These are phyloP conservation scores for Holotrichia oblita DNA, from an alignment of 1,140 invertebrate species.

Conservation along the genomic window DNA sequence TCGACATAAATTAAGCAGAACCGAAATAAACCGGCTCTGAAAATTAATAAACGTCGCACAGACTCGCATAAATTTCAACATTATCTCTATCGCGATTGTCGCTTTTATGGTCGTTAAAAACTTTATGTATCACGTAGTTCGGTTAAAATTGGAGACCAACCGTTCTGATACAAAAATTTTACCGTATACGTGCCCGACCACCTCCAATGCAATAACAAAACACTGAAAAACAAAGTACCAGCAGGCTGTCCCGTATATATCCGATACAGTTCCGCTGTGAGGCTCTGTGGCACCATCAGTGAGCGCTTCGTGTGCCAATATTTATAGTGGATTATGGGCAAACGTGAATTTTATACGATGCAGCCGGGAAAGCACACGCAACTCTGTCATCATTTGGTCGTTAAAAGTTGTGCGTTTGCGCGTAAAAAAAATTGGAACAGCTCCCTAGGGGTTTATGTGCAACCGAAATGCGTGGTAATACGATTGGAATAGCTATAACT, in stretches of 20 bases:
- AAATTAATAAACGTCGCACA: constrained; percentile 7
- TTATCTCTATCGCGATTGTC: constrained; percentile 16
- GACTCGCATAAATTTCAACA: background rate
- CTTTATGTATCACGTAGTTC: constrained; percentile 20
- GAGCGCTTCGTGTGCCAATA: background rate
- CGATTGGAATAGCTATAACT: background rate
- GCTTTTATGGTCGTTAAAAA: background rate
- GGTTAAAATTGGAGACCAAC: constrained; percentile 2
- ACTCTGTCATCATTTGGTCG: constrained; percentile 19
- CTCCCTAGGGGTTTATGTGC: background rate
- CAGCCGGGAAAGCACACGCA: background rate
- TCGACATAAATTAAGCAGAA: background rate
- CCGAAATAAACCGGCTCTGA: background rate
- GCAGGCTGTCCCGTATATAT: background rate
- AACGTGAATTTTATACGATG: constrained; percentile 12
- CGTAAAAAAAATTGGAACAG: background rate
- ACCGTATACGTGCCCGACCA: background rate
- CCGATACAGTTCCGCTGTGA: constrained; percentile 1
- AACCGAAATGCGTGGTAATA: background rate
- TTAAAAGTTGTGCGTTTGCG: constrained; percentile 9
- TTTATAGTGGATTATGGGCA: constrained; percentile 7
- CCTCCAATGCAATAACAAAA: background rate
- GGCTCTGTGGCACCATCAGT: background rate
- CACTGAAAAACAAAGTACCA: background rate
- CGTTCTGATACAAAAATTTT: constrained; percentile 1